Conservation (phyloP, 2,888 invertebrate species). For the Dicyrtomina minuta region DNA sequence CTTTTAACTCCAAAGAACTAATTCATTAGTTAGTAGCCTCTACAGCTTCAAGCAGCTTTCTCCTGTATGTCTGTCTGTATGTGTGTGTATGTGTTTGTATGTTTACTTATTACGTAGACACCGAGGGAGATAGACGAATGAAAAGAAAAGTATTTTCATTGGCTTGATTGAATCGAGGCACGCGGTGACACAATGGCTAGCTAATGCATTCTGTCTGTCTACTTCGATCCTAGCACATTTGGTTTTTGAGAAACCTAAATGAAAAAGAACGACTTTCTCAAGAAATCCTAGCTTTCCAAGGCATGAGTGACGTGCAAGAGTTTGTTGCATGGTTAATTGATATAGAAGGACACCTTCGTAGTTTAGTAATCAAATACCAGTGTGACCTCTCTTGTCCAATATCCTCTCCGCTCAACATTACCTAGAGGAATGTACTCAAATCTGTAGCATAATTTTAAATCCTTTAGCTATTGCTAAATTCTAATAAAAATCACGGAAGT, state of each 20-base stretch:
- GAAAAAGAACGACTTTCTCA: too few species aligned
- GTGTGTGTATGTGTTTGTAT: neutral
- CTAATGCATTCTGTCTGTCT: neutral
- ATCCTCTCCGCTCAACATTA: too few species aligned
- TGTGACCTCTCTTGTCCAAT: too few species aligned
- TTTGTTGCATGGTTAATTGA: too few species aligned
- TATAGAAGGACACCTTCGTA: too few species aligned
- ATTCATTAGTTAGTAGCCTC: constrained; percentile 46
- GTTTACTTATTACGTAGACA: constrained; percentile 1
- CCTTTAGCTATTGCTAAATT: too few species aligned
- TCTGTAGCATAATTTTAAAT: too few species aligned
- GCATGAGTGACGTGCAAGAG: too few species aligned
- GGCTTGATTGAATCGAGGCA: constrained; percentile 27
- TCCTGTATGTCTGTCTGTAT: neutral
- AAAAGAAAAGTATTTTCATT: neutral
- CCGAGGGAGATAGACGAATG: neutral
- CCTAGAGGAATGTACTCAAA: too few species aligned
- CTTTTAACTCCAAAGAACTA: constrained; percentile 47
- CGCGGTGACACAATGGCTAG: constrained; percentile 9
- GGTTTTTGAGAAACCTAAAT: neutral
- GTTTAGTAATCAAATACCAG: too few species aligned
- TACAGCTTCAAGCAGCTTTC: neutral
- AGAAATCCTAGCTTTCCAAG: too few species aligned
- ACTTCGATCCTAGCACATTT: neutral
- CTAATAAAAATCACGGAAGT: too few species aligned